Evolutionary conservation across 2,888 invertebrate species (phyloP).

Genomic region (Zhuqinia jingwanae): DNA sequence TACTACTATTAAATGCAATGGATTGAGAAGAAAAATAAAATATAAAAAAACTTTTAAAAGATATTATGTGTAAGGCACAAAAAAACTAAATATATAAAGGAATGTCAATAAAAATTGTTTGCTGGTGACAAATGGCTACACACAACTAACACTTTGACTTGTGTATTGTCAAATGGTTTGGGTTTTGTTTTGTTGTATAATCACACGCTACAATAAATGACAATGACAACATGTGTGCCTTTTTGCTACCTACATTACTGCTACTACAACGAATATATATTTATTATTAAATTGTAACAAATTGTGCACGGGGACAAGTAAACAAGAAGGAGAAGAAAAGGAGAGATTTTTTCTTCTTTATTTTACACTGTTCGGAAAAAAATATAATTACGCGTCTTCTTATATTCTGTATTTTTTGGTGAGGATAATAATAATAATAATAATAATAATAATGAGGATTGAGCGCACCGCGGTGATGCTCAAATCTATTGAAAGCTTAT

Average conservation of each 20-base stretch:
- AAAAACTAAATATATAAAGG: background rate
- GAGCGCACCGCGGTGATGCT: background rate
- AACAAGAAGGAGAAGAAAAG: background rate
- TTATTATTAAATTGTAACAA: background rate
- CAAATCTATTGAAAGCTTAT: constrained; percentile 25
- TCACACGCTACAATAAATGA: constrained; percentile 35
- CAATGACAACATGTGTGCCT: too few relatives aligned
- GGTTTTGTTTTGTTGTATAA: background rate
- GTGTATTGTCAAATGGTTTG: background rate
- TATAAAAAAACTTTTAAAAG: background rate
- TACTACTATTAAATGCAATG: too few relatives aligned
- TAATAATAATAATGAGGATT: too few relatives aligned
- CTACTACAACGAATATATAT: background rate
- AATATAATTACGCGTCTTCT: constrained; percentile 26
- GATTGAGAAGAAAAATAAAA: background rate
- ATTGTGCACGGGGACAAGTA: background rate
- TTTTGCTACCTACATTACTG: background rate
- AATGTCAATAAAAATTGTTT: constrained; percentile 68
- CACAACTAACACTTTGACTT: background rate
- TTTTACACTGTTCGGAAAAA: constrained; percentile 7
- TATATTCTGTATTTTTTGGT: too few relatives aligned
- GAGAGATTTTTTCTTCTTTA: background rate
- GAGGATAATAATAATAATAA: too few relatives aligned
- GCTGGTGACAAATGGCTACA: constrained; percentile 43
- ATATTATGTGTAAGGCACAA: background rate